Percentiles rank a stretch among this genome's conserved stretches.
These are phyloP conservation scores for Lucifuga dentata DNA, from an alignment of 2,113 vertebrate genomes.

Conservation along the genomic window DNA sequence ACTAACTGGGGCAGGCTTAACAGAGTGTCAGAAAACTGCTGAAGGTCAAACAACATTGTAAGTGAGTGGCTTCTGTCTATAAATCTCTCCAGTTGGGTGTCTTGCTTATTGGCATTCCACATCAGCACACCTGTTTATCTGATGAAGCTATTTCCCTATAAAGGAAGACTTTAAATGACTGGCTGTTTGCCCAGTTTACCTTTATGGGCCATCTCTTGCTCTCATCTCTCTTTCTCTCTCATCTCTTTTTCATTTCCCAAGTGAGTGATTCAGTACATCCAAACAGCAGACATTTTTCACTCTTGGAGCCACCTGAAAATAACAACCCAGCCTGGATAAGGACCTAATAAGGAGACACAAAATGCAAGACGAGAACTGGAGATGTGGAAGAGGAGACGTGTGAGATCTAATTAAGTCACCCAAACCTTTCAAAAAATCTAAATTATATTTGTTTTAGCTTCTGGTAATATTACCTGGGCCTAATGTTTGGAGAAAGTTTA, in stretches of 20 bases:
- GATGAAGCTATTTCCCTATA: constrained; percentile 77
- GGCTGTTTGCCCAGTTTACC: constrained; percentile 77
- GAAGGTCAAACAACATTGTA: constrained; percentile 65
- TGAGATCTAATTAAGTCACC: constrained; percentile 28
- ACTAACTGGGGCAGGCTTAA: constrained; percentile 63
- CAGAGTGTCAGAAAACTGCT: constrained; percentile 59
- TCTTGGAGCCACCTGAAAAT: constrained; percentile 68
- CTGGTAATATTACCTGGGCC: background rate
- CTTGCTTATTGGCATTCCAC: constrained; percentile 67
- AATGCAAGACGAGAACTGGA: background rate
- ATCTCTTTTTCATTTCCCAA: constrained; percentile 81
- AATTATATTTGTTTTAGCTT: constrained; percentile 14
- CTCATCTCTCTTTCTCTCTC: constrained; percentile 63
- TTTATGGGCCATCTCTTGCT: constrained; percentile 79
- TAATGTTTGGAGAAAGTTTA: too few relatives aligned
- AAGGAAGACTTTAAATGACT: constrained; percentile 77
- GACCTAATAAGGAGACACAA: constrained; percentile 30
- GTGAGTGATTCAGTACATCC: constrained; percentile 73
- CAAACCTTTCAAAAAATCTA: background rate
- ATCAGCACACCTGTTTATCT: constrained; percentile 77
- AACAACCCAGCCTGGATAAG: constrained; percentile 62
- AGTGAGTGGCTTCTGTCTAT: constrained; percentile 41
- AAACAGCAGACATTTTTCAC: constrained; percentile 75
- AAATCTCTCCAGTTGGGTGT: constrained; percentile 54
- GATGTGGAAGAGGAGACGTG: constrained; percentile 39